Evolutionary conservation across 2,797 vertebrate species (phyloP).

Genomic region (Hippocampus kuda): DNA sequence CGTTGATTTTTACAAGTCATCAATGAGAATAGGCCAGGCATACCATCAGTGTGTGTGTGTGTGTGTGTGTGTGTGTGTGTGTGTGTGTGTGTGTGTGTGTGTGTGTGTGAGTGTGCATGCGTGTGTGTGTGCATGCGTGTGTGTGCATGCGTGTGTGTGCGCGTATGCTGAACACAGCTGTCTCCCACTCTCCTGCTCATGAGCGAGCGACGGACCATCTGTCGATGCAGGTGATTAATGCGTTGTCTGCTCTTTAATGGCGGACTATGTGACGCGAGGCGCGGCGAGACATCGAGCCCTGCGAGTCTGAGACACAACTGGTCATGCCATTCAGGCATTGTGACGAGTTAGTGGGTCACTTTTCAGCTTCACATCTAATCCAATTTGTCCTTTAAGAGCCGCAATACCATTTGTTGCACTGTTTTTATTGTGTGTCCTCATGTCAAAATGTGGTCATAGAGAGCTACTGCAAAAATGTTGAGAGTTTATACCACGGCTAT

Average conservation of each 20-base stretch:
- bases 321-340: background rate
- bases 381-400: background rate
- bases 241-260: conserved; percentile 5
- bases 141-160: background rate
- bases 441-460: too few relatives aligned
- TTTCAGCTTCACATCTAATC: background rate
- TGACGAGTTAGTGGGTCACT: background rate
- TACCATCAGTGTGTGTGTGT: background rate
- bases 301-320: background rate
- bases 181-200: conserved; percentile 3
- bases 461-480: background rate
- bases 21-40: background rate
- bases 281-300: background rate
- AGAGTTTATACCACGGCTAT: too few relatives aligned
- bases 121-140: background rate
- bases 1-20: conserved; percentile 2
- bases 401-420: background rate
- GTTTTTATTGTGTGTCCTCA: background rate
- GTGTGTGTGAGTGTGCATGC: background rate
- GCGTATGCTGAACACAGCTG: conserved; percentile 1
- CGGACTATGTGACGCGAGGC: background rate
- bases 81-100: background rate
- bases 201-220: conserved; percentile 1
- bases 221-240: conserved; percentile 7
- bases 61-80: background rate